A percentile compares a stretch with the other conserved stretches of the same genome.
Conservation (phyloP, 2,797 vertebrate species). For the Sebastes oblongus region DNA sequence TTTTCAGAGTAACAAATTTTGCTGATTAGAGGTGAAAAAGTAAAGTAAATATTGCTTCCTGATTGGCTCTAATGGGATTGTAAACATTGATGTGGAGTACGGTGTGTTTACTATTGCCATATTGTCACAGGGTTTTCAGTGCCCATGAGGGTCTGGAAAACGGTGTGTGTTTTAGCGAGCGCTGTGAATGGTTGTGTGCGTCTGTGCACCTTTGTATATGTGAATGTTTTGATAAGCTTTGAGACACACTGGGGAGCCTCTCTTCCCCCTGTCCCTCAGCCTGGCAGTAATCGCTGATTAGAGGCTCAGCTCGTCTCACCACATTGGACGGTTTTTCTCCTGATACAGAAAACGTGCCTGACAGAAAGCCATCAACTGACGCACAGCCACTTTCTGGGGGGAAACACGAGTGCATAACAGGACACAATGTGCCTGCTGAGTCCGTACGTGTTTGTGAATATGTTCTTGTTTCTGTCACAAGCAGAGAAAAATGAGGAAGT, state of each 20-base stretch:
- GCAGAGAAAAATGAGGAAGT: background rate
- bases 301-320: slow-evolving; percentile 23
- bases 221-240: slow-evolving; percentile 25
- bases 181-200: background rate
- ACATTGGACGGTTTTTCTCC: slow-evolving; percentile 11
- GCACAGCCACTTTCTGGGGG: background rate
- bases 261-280: slow-evolving; percentile 23
- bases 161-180: background rate
- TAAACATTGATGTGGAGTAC: background rate
- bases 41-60: background rate
- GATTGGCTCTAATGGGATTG: background rate
- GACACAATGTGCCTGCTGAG: slow-evolving; percentile 7
- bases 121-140: background rate
- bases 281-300: slow-evolving; percentile 50
- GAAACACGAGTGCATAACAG: background rate
- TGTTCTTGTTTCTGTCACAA: slow-evolving; percentile 19
- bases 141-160: background rate
- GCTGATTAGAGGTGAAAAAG: background rate
- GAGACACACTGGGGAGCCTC: slow-evolving; percentile 19
- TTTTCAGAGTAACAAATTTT: background rate
- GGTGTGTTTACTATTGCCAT: background rate
- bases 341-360: slow-evolving; percentile 28
- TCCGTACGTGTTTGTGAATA: slow-evolving; percentile 6
- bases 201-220: background rate
- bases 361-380: slow-evolving; percentile 17